A percentile compares a stretch with the other conserved stretches of the same genome.
Evolutionary conservation across 1,140 invertebrate species (phyloP).

Genomic region (Papilio machaon): DNA sequence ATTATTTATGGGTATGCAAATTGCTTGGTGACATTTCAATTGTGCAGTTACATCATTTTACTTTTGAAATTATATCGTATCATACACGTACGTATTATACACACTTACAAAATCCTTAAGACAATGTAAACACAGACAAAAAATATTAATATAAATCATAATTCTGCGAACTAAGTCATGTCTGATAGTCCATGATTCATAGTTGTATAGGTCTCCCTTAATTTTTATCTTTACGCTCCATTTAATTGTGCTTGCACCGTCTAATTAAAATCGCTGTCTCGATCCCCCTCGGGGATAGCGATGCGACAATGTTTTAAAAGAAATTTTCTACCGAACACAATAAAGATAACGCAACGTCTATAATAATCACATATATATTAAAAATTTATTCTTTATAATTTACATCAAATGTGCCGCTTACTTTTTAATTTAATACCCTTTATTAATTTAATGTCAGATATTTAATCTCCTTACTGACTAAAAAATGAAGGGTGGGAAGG

Average conservation of each 20-base stretch:
- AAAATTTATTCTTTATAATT: too few species aligned
- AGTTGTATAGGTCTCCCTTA: slow-evolving; percentile 53
- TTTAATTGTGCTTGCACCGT: slow-evolving; percentile 67
- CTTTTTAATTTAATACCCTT: too few species aligned
- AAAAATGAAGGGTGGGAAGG: background rate
- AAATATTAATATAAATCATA: slow-evolving; percentile 37
- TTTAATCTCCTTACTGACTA: background rate
- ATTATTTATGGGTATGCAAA: slow-evolving; percentile 2
- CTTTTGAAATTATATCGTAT: background rate
- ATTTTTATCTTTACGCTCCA: slow-evolving; percentile 70
- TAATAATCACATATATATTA: background rate
- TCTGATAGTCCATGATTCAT: slow-evolving; percentile 54
- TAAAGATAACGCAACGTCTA: slow-evolving; percentile 8
- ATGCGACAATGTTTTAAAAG: slow-evolving; percentile 57
- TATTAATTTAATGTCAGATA: too few species aligned
- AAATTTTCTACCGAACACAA: slow-evolving; percentile 45
- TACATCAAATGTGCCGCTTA: too few species aligned
- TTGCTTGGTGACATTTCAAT: background rate
- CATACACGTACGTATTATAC: too few species aligned
- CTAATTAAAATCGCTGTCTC: slow-evolving; percentile 58
- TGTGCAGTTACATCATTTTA: background rate
- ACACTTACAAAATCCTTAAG: too few species aligned
- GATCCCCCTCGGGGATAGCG: slow-evolving; percentile 64
- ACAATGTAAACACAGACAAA: background rate
- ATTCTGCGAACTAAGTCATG: slow-evolving; percentile 23